phyloP scores from a whole-genome alignment of 2,888 invertebrate genomes.

The Clostera curtula region DNA sequence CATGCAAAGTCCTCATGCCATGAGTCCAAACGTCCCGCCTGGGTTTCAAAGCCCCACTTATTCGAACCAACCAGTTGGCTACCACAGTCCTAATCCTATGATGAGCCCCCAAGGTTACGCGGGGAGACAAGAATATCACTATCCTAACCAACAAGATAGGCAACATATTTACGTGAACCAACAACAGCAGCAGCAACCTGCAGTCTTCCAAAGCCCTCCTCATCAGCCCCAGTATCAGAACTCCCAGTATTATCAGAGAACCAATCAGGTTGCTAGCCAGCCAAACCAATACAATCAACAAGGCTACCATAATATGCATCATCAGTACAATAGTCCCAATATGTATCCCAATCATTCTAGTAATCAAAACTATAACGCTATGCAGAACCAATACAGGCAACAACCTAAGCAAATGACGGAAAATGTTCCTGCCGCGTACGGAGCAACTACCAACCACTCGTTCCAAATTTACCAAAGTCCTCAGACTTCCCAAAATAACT shows the following conservation, averaged over 20 bases:
- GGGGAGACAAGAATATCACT: constrained; percentile 54
- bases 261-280: constrained; percentile 36
- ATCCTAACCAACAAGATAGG: constrained; percentile 50
- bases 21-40: constrained; percentile 47
- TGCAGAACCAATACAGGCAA: constrained; percentile 54
- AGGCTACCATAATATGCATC: constrained; percentile 45
- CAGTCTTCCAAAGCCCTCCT: constrained; percentile 57
- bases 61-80: constrained; percentile 56
- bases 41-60: constrained; percentile 64
- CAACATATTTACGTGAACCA: constrained; percentile 55
- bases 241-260: constrained; percentile 56
- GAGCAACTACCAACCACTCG: constrained; percentile 35
- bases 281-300: constrained; percentile 50
- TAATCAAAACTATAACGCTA: constrained; percentile 45
- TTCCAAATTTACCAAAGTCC: constrained; percentile 67
- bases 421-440: constrained; percentile 36
- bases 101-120: constrained; percentile 58
- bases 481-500: constrained; percentile 43
- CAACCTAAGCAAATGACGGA: constrained; percentile 45
- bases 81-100: constrained; percentile 56
- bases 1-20: constrained; percentile 57
- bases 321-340: constrained; percentile 47
- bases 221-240: constrained; percentile 61
- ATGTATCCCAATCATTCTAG: constrained; percentile 41
- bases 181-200: constrained; percentile 34